A percentile compares a stretch with the other conserved stretches of the same genome.
These are phyloP conservation scores for Orchestes rusci DNA, from an alignment of 2,888 invertebrate species.

Conservation along the genomic window DNA sequence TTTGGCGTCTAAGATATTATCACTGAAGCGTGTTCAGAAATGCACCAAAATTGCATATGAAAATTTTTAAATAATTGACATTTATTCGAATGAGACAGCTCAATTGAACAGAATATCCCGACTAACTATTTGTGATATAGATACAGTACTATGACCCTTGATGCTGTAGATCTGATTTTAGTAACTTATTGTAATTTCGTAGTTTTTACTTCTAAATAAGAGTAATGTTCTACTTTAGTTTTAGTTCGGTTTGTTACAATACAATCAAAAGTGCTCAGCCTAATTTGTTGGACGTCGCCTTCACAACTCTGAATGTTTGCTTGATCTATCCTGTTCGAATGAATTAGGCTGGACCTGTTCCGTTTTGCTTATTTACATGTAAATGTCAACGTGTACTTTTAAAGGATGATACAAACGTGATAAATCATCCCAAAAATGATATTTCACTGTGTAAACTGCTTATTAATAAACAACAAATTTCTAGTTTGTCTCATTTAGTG, in stretches of 20 bases:
- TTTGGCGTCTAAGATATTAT: too few relatives aligned
- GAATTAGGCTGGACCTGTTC: too few relatives aligned
- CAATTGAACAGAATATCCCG: conserved; percentile 13
- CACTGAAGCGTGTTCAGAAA: not conserved
- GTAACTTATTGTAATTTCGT: conserved; percentile 9
- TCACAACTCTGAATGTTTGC: too few relatives aligned
- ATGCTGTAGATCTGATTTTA: conserved; percentile 14
- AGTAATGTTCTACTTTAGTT: conserved; percentile 15
- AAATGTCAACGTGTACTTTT: too few relatives aligned
- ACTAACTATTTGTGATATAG: conserved; percentile 21
- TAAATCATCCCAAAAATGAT: too few relatives aligned
- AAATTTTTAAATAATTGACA: conserved; percentile 3
- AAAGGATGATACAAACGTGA: too few relatives aligned
- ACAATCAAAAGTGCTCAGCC: conserved; percentile 15
- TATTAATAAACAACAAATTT: too few relatives aligned
- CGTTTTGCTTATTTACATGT: too few relatives aligned
- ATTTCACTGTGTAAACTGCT: too few relatives aligned
- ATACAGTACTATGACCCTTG: conserved; percentile 15
- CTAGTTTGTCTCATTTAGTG: too few relatives aligned
- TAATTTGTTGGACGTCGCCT: too few relatives aligned
- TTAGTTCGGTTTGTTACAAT: conserved; percentile 5
- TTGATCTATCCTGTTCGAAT: too few relatives aligned
- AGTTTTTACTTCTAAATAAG: conserved; percentile 10
- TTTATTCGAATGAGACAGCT: conserved; percentile 4
- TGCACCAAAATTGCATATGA: not conserved